Base-by-base conservation (phyloP, 2,888 invertebrate species). In the Acanthococcus lagerstroemiae region DNA sequence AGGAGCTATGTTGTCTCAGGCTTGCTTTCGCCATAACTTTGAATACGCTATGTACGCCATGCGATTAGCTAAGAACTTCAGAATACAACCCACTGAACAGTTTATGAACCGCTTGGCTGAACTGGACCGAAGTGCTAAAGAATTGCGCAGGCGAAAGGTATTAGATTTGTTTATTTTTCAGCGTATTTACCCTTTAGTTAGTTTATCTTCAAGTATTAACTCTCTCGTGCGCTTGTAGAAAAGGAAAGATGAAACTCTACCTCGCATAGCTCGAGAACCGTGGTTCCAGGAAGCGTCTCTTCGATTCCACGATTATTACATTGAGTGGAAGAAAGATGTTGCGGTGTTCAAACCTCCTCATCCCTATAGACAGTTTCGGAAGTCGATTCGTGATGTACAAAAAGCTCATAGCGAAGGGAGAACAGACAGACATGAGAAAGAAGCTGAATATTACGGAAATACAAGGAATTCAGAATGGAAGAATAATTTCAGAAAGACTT, bases 1-100 rank as follows among this genome's bases (percentile, higher is more conserved):
- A 56, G 87, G 87, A 15, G 82, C 87, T 24, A 81, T 95, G 76
- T 71, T 92, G 27, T 78, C 78, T 15, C 82, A 84, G 72, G 90
- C 86, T 2, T 82, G 83, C 70, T 74, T 75, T 4, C 76, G 78
- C 22, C 77, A 74, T 67, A 79, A 86, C 66, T 87, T 90, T 75
- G 74, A 76, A 1, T 90, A 87, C 75, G 78, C 90, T 22, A 74
- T 82, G 17, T 81, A 83, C 73, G 77, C 93, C 24, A 80, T 93
- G 81, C 80, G 87, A 71, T 76, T 82, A 48, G 81, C 84, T 68
- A 78, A 81, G 69, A 75, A 79, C 55, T 81, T 86, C 72, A 78
- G 82, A 58, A 76, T 93, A 0, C 76, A 78, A 70, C 83, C 87
- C 0, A 84, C 84, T 73, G 75, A 79, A 44, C 73, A 76, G 67